phyloP scores from a whole-genome alignment of 2,888 invertebrate genomes.

The Oscheius myriophilus region DNA sequence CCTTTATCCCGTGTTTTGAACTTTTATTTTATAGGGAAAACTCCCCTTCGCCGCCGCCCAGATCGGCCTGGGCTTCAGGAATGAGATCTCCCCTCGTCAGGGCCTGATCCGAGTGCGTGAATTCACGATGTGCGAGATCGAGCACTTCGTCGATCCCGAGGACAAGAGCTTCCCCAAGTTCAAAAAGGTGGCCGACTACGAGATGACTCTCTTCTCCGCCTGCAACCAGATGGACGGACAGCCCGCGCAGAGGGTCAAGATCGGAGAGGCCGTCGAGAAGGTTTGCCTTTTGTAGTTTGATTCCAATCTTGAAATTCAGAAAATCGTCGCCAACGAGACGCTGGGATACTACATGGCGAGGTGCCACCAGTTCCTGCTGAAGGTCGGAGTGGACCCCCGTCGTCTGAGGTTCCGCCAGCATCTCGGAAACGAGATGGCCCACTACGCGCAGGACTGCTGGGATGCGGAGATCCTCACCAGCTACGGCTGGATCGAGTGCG shows the following conservation, averaged over 20 bases:
- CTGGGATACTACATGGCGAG: slow-evolving; percentile 97
- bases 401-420: slow-evolving; percentile 95
- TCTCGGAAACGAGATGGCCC: slow-evolving; percentile 99
- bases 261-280: slow-evolving; percentile 87
- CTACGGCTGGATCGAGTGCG: slow-evolving; percentile 98
- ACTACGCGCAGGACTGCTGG: slow-evolving; percentile 99
- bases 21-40: slow-evolving; percentile 47
- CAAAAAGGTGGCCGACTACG: slow-evolving; percentile 78
- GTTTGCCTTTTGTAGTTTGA: slow-evolving; percentile 69
- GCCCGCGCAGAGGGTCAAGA: slow-evolving; percentile 80
- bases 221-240: slow-evolving; percentile 97
- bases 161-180: slow-evolving; percentile 92
- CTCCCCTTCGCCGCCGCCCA: slow-evolving; percentile 96
- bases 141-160: slow-evolving; percentile 94
- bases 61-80: slow-evolving; percentile 96
- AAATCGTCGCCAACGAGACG: slow-evolving; percentile 93
- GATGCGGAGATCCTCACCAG: slow-evolving; percentile 97
- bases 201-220: slow-evolving; percentile 88
- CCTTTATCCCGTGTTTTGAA: slow-evolving; percentile 5
- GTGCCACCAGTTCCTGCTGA: slow-evolving; percentile 87
- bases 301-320: slow-evolving; percentile 62
- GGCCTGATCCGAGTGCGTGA: slow-evolving; percentile 76
- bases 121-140: slow-evolving; percentile 97
- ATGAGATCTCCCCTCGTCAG: slow-evolving; percentile 94
- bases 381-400: slow-evolving; percentile 85